A percentile compares a stretch with the other conserved stretches of the same genome.
phyloP scores from a whole-genome alignment of 2,888 invertebrate species.

The Azorinus chamasolen region DNA sequence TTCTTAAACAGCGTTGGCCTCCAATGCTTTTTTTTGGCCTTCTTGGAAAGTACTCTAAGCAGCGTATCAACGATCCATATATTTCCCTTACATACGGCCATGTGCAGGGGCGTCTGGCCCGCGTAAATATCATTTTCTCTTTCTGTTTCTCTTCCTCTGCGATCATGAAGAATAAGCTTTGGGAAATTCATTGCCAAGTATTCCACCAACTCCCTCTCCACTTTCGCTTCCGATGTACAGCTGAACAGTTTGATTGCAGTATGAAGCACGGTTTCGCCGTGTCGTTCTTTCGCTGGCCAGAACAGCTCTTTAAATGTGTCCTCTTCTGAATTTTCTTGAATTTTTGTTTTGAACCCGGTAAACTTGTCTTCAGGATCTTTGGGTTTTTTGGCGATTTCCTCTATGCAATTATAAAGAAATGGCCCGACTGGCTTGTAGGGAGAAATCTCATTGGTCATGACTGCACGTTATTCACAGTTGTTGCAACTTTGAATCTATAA shows the following conservation, averaged over 20 bases:
- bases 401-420: too few species aligned
- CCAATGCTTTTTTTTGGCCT: slow-evolving; percentile 36
- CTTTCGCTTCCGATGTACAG: slow-evolving; percentile 10
- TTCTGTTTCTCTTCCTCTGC: slow-evolving; percentile 45
- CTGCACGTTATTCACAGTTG: too few species aligned
- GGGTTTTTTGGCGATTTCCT: too few species aligned
- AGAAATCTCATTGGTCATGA: too few species aligned
- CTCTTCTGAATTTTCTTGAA: too few species aligned
- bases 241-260: slow-evolving; percentile 36
- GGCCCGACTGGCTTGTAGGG: too few species aligned
- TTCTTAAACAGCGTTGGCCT: slow-evolving; percentile 40
- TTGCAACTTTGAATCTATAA: too few species aligned
- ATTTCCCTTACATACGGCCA: slow-evolving; percentile 67
- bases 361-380: too few species aligned
- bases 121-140: too few species aligned
- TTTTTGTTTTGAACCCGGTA: too few species aligned
- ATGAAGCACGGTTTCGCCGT: slow-evolving; percentile 50
- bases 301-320: too few species aligned
- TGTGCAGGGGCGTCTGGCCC: slow-evolving; percentile 69
- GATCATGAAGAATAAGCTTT: slow-evolving; percentile 42
- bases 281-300: background rate
- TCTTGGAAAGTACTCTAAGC: slow-evolving; percentile 28
- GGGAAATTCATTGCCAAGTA: slow-evolving; percentile 36
- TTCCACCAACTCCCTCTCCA: slow-evolving; percentile 31
- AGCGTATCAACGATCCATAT: slow-evolving; percentile 41